Conservation (phyloP, 2,113 vertebrate species). For the Trichomycterus rosablanca region DNA sequence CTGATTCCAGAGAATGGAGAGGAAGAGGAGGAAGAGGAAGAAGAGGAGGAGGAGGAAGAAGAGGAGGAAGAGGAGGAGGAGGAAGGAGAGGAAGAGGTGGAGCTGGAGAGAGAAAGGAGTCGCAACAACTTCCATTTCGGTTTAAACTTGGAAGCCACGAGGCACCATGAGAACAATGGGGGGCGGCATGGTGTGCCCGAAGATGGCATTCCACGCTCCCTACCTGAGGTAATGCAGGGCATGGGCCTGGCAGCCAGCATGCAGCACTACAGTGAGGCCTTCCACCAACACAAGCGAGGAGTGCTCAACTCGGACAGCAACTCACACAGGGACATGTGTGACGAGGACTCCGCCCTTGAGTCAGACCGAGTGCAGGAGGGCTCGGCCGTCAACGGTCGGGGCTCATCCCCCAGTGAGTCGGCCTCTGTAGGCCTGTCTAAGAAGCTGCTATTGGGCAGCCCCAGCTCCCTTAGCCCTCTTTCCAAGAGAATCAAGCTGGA, state of each 20-base stretch:
- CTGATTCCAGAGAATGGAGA: conserved; percentile 91
- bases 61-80: conserved; percentile 94
- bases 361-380: conserved; percentile 88
- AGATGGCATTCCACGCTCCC: conserved; percentile 75
- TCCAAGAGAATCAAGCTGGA: conserved; percentile 98
- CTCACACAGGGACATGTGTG: conserved; percentile 86
- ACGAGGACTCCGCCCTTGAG: conserved; percentile 88
- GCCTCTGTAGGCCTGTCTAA: conserved; percentile 92
- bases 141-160: conserved; percentile 85
- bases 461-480: conserved; percentile 95
- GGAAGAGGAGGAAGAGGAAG: conserved; percentile 91
- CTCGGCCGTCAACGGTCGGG: conserved; percentile 83
- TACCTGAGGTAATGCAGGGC: conserved; percentile 95
- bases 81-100: conserved; percentile 84
- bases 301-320: conserved; percentile 86
- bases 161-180: conserved; percentile 88
- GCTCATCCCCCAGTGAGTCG: conserved; percentile 91
- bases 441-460: conserved; percentile 97
- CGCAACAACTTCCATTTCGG: conserved; percentile 86
- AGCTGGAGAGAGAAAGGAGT: conserved; percentile 79
- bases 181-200: conserved; percentile 65
- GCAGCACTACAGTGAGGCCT: conserved; percentile 98
- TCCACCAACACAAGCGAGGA: conserved; percentile 91
- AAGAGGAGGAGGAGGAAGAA: conserved; percentile 94
- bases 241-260: conserved; percentile 96